A percentile compares a stretch with the other conserved stretches of the same genome.
Evolutionary conservation across 2,888 invertebrate species (phyloP).

Genomic region (Neocrepidodera transversa): DNA sequence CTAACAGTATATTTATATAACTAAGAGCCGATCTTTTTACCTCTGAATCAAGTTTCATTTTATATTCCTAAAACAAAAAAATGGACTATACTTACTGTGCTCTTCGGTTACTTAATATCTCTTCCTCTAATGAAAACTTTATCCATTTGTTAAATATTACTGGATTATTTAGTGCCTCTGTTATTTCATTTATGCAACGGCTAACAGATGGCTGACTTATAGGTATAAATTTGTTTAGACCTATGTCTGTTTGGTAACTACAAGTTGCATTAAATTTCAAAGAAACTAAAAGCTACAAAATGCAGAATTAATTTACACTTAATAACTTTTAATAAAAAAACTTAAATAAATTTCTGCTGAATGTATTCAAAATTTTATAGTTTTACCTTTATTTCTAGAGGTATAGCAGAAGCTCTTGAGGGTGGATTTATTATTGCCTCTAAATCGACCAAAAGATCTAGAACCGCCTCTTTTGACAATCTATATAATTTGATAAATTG

Average conservation of each 20-base stretch:
- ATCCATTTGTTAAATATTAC: conserved; percentile 19
- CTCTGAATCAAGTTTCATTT: too few species aligned
- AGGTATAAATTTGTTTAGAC: conserved; percentile 10
- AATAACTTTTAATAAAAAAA: background rate
- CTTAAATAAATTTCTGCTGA: background rate
- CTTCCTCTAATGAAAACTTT: conserved; percentile 15
- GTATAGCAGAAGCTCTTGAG: background rate
- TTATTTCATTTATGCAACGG: conserved; percentile 17
- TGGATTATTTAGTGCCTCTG: conserved; percentile 23
- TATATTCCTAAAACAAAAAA: too few species aligned
- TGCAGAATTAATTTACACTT: background rate
- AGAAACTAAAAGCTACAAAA: conserved; percentile 9
- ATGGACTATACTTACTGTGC: background rate
- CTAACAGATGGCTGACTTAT: conserved; percentile 17
- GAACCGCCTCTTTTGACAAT: background rate
- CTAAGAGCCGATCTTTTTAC: too few species aligned
- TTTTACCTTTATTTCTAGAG: background rate
- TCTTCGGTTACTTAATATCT: conserved; percentile 5
- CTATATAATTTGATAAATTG: conserved; percentile 1
- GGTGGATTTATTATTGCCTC: background rate
- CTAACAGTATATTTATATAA: conserved; percentile 2
- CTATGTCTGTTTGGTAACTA: conserved; percentile 26
- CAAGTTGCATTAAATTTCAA: conserved; percentile 17
- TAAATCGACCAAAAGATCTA: background rate
- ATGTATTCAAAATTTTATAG: too few species aligned